phyloP scores from a whole-genome alignment of 1,140 invertebrate genomes.

The Drosophila sturtevanti region DNA sequence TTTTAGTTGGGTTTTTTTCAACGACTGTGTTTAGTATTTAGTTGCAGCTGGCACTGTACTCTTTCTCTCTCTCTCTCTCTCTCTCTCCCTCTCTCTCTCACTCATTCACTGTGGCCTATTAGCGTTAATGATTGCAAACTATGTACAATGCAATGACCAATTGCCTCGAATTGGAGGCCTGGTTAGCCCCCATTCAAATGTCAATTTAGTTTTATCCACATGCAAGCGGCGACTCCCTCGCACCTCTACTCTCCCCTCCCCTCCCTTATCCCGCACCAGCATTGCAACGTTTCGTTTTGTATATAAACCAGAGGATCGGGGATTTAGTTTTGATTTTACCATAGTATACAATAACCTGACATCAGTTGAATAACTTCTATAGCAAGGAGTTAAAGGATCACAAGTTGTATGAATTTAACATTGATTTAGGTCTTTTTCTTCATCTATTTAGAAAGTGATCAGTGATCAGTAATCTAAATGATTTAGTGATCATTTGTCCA shows the following conservation, averaged over 20 bases:
- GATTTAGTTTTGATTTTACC: too few species aligned
- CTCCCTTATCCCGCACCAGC: neutral
- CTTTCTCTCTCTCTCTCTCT: slow-evolving; percentile 11
- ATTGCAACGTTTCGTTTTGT: too few species aligned
- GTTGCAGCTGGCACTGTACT: slow-evolving; percentile 16
- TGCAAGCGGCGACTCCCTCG: neutral
- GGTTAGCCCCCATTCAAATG: slow-evolving; percentile 75
- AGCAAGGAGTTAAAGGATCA: too few species aligned
- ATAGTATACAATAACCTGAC: too few species aligned
- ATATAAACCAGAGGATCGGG: too few species aligned
- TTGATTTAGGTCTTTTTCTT: too few species aligned
- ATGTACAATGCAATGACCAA: slow-evolving; percentile 75
- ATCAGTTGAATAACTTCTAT: too few species aligned
- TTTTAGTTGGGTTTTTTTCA: slow-evolving; percentile 2
- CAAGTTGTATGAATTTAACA: too few species aligned
- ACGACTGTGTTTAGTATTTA: slow-evolving; percentile 2
- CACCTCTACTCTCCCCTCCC: neutral
- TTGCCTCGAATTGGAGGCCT: slow-evolving; percentile 55
- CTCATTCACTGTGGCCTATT: slow-evolving; percentile 52
- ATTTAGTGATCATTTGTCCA: too few species aligned
- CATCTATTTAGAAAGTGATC: too few species aligned
- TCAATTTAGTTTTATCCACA: slow-evolving; percentile 51
- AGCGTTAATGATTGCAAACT: slow-evolving; percentile 72
- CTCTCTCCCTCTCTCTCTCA: slow-evolving; percentile 3
- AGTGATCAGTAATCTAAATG: too few species aligned